phyloP scores from a whole-genome alignment of 2,113 vertebrate genomes.

The Pitta sordida region DNA sequence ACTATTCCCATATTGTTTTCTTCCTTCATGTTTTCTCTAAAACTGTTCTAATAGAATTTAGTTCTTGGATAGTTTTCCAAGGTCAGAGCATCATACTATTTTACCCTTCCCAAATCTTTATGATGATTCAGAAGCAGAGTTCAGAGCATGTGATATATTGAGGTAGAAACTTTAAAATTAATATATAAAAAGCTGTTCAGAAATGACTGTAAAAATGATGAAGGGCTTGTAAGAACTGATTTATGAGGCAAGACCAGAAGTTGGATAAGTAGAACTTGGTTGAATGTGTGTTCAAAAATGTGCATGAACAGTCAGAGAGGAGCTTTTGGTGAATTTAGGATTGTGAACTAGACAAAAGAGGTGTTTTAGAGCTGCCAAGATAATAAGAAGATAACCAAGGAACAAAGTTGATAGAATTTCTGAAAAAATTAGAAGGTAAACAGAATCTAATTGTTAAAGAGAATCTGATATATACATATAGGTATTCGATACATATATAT shows the following conservation, averaged over 20 bases:
- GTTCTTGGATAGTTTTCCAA: background rate
- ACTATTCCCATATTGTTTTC: background rate
- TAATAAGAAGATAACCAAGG: background rate
- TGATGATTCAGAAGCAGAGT: background rate
- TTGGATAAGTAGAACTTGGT: background rate
- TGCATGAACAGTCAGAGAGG: background rate
- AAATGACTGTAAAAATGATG: constrained; percentile 32
- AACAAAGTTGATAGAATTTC: background rate
- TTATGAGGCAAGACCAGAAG: constrained; percentile 15
- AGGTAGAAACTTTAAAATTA: constrained; percentile 25
- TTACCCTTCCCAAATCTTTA: background rate
- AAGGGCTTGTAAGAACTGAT: background rate
- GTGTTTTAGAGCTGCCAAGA: background rate
- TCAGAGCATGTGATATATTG: background rate
- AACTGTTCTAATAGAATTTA: background rate
- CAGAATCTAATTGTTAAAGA: background rate
- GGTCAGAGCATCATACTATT: background rate
- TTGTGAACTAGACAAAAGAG: background rate
- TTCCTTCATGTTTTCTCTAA: background rate
- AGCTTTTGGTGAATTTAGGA: background rate
- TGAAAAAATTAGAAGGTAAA: background rate
- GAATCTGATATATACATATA: background rate
- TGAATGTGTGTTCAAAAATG: background rate
- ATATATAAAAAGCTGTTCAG: constrained; percentile 20
- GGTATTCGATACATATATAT: background rate